Evolutionary conservation across 2,888 invertebrate genomes (phyloP).

Genomic region (Diaperis boleti): DNA sequence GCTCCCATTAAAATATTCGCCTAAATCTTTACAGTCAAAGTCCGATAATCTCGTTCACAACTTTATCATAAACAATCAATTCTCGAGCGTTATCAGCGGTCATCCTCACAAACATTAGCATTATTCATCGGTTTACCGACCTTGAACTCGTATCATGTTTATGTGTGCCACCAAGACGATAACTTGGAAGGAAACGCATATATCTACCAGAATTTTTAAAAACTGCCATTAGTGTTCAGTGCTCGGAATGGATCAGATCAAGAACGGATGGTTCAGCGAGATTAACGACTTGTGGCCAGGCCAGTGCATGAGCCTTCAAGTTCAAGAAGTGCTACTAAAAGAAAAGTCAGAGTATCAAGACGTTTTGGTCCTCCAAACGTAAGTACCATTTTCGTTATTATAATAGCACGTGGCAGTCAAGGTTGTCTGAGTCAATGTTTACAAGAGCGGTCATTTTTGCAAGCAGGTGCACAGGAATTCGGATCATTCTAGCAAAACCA

Average conservation of each 20-base stretch:
- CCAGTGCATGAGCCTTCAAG: constrained; percentile 87
- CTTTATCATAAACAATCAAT: constrained; percentile 9
- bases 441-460: not conserved
- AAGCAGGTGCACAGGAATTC: no score
- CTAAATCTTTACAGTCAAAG: no score
- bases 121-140: constrained; percentile 15
- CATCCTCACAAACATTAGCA: constrained; percentile 24
- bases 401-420: constrained; percentile 11
- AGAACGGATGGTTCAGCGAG: constrained; percentile 94
- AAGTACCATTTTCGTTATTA: constrained; percentile 45
- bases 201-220: not conserved
- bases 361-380: constrained; percentile 73
- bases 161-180: constrained; percentile 16
- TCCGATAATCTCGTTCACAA: not conserved
- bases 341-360: constrained; percentile 89
- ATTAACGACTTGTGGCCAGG: constrained; percentile 92
- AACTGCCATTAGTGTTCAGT: constrained; percentile 4
- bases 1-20: no score
- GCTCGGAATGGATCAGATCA: constrained; percentile 66
- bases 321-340: constrained; percentile 81
- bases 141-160: constrained; percentile 34
- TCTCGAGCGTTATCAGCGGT: not conserved
- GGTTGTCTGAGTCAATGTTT: not conserved
- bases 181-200: constrained; percentile 14
- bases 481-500: no score